Conservation (phyloP, 2,888 invertebrate species). For the Pyralis farinalis region DNA sequence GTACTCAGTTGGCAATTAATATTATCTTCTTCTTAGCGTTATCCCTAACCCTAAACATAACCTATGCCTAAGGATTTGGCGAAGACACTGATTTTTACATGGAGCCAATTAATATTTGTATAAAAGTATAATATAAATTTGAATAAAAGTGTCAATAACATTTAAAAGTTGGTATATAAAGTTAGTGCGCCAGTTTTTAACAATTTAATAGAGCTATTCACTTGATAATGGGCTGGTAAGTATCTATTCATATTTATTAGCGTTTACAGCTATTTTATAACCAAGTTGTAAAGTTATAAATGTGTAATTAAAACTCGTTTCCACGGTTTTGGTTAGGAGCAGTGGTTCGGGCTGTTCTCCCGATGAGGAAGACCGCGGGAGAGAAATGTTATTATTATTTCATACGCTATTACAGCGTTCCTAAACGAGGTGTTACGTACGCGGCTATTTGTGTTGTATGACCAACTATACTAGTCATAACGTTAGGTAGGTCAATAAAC, state of each 20-base stretch:
- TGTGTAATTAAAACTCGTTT: slow-evolving; percentile 1
- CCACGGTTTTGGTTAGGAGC: not conserved
- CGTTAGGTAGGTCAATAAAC: not conserved
- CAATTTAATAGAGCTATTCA: not conserved
- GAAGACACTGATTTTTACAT: no score
- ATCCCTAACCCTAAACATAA: no score
- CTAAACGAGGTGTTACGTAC: slow-evolving; percentile 18
- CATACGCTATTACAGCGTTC: slow-evolving; percentile 17
- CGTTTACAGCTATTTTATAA: slow-evolving; percentile 3
- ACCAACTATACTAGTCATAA: not conserved
- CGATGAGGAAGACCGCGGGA: slow-evolving; percentile 40
- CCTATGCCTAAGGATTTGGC: no score
- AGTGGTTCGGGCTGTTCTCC: not conserved
- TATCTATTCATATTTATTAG: slow-evolving; percentile 1
- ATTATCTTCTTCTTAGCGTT: no score
- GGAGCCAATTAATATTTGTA: no score
- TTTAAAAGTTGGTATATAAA: no score
- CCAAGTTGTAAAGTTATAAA: slow-evolving; percentile 2
- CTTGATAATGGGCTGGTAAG: slow-evolving; percentile 1
- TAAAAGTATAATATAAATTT: no score
- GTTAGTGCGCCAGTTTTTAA: not conserved
- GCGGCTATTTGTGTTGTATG: slow-evolving; percentile 12
- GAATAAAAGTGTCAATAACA: no score
- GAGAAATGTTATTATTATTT: slow-evolving; percentile 46
- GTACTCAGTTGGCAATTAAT: no score